Percentiles rank a stretch among this genome's conserved stretches.
These are phyloP conservation scores for Gnathochromis pfefferi DNA, from an alignment of 2,113 vertebrate genomes.

Conservation along the genomic window DNA sequence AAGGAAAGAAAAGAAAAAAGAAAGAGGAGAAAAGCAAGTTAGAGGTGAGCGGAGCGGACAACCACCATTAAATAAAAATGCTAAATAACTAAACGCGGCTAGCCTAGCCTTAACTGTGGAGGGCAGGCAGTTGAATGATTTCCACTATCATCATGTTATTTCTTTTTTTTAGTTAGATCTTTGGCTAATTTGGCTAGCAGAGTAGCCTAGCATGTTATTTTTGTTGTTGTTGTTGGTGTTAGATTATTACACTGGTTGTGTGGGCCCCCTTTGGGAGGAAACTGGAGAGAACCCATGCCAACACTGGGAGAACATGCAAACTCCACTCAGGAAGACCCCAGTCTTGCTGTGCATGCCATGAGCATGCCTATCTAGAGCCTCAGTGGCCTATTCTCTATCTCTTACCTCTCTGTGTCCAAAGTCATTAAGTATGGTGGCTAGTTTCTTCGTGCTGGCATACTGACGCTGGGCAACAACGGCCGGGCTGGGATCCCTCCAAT, in stretches of 20 bases:
- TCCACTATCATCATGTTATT: background rate
- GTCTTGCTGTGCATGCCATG: background rate
- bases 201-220: background rate
- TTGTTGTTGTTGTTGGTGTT: background rate
- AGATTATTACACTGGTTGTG: background rate
- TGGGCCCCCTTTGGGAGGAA: background rate
- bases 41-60: background rate
- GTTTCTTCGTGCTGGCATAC: conserved; percentile 80
- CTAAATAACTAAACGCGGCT: background rate
- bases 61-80: background rate
- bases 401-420: conserved; percentile 90
- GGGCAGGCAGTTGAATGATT: background rate
- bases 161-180: background rate
- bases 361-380: background rate
- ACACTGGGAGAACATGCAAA: background rate
- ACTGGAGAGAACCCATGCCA: background rate
- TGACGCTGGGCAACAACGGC: conserved; percentile 70
- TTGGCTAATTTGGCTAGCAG: background rate
- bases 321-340: background rate
- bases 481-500: conserved; percentile 92
- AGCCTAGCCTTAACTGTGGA: background rate
- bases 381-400: background rate
- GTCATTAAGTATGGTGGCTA: conserved; percentile 83
- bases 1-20: background rate
- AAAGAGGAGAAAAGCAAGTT: background rate